A percentile compares a stretch with the other conserved stretches of the same genome.
These are phyloP conservation scores for Pteronotus mesoamericanus DNA, from an alignment of 2,797 vertebrate species.

Conservation along the genomic window DNA sequence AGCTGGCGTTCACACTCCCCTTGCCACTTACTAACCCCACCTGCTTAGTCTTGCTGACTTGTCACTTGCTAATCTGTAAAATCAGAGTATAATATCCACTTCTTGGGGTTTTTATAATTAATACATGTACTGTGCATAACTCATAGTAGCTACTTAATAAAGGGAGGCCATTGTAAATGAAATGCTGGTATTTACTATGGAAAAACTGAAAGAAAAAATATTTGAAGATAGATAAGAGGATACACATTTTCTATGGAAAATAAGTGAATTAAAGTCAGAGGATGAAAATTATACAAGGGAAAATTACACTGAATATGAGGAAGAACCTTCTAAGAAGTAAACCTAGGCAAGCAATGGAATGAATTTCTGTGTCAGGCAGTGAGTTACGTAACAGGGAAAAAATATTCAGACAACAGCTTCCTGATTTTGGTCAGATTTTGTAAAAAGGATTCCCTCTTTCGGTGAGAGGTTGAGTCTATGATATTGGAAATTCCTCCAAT, in stretches of 20 bases:
- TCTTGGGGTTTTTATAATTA: not conserved
- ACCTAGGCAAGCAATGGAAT: not conserved
- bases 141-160: not conserved
- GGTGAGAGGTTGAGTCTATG: not conserved
- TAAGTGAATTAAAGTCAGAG: not conserved
- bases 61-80: not conserved
- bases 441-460: not conserved
- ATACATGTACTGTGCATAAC: not conserved
- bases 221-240: not conserved
- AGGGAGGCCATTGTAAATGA: not conserved
- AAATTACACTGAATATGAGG: not conserved
- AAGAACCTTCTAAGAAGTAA: not conserved
- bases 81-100: not conserved
- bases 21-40: not conserved
- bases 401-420: not conserved
- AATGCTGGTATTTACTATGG: not conserved
- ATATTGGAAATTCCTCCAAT: not conserved
- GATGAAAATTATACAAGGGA: not conserved
- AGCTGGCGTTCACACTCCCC: not conserved
- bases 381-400: not conserved
- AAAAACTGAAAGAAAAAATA: not conserved
- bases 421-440: not conserved
- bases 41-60: not conserved
- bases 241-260: not conserved
- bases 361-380: not conserved